phyloP scores from a whole-genome alignment of 1,140 invertebrate species.

The Conus ventricosus region DNA sequence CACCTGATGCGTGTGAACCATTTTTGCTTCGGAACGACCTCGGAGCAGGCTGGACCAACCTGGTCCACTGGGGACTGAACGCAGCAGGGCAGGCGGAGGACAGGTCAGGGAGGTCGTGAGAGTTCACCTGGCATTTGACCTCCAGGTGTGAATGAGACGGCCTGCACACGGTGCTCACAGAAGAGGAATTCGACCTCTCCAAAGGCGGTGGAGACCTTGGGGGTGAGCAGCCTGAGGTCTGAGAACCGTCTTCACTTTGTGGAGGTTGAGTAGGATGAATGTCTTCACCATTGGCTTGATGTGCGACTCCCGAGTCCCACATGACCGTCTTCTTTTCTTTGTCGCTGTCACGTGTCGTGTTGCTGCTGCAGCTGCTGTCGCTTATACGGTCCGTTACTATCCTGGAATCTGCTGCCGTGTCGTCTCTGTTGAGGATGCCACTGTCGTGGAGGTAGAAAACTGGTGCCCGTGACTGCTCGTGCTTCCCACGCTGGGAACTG shows the following conservation, averaged over 20 bases:
- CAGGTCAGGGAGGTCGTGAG: background rate
- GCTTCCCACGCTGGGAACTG: background rate
- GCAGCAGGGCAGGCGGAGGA: background rate
- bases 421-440: background rate
- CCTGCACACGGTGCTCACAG: background rate
- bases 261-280: background rate
- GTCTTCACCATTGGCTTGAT: background rate
- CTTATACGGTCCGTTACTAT: background rate
- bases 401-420: background rate
- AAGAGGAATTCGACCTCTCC: background rate
- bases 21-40: background rate
- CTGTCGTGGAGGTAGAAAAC: background rate
- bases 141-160: background rate
- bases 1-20: no score
- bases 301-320: no score
- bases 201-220: background rate
- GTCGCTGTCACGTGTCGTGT: background rate
- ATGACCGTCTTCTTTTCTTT: background rate
- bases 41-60: background rate
- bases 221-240: background rate
- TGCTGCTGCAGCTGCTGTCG: background rate
- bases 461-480: background rate
- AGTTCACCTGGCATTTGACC: background rate
- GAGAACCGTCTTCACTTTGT: no score
- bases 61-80: background rate